Base-by-base conservation (phyloP, 2,797 vertebrate species). In the Dicrostonyx torquatus region DNA sequence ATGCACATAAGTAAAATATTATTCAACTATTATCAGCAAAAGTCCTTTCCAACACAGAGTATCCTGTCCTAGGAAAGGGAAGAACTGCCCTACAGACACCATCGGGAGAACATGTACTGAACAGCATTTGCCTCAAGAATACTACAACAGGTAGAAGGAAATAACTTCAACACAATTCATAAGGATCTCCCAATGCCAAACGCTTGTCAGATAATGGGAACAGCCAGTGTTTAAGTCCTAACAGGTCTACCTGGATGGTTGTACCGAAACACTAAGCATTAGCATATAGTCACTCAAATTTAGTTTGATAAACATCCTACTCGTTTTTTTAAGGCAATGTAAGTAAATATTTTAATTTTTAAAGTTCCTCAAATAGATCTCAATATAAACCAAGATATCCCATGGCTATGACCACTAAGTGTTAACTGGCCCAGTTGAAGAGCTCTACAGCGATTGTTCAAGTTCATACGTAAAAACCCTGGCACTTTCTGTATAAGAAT, bases 341-440 rank as follows among this genome's bases (percentile, higher is more conserved):
- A 58, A 89, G 50, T 20, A 48, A 64, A 78, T 64, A 78, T 83
- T 70, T 84, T 85, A 78, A 75, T 58, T 72, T 78, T 90, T 12
- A 82, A 85, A 93, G 91, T 60, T 89, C 62, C 37, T 87, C 76
- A 92, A 64, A 11, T 80, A 45, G 43, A 79, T 75, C 76, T 48
- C 75, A 93, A n/a, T 76, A 73, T 55, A 78, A 93, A 89, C 6
- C 48, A 53, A 91, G 58, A 62, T 40, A 83, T 68, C 68, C 66
- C 50, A 37, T 12, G 17, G 37, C 58, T 73, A 43, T 48, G 29
- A 4, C 92, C 84, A 95, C 26, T 53, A 78, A 89, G 10, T 68
- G 72, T 58, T 80, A 94, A 90, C 26, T 76, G 55, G 62, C 31
- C 20, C 64, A 55, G 3, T 40, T 85, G 64, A 91, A 91, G 87